phyloP scores from a whole-genome alignment of 1,140 invertebrate species.

The Pseudomyrmex pallidus region DNA sequence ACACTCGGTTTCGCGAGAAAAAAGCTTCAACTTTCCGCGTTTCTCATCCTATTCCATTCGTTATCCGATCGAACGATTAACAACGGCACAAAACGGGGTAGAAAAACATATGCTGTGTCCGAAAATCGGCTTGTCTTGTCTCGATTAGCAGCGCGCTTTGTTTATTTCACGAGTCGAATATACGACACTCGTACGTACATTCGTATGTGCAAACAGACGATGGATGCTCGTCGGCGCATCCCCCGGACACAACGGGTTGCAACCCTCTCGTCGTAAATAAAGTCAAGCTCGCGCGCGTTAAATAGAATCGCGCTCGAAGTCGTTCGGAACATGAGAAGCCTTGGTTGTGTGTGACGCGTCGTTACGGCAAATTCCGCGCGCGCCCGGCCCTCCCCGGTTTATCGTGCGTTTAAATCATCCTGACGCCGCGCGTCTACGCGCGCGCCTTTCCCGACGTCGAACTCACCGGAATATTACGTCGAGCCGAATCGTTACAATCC shows the following conservation, averaged over 20 bases:
- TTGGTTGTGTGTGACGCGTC: constrained; percentile 19
- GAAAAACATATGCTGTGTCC: no score
- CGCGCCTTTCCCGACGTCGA: constrained; percentile 12
- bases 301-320: constrained; percentile 34
- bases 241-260: constrained; percentile 5
- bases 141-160: no score
- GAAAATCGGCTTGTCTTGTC: no score
- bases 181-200: not conserved
- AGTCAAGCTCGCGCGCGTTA: constrained; percentile 54
- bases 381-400: constrained; percentile 4
- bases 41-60: no score
- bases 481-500: constrained; percentile 32
- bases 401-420: constrained; percentile 47
- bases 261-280: constrained; percentile 60
- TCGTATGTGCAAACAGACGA: constrained; percentile 9
- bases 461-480: constrained; percentile 29
- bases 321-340: not conserved
- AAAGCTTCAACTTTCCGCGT: no score
- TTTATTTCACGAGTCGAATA: no score
- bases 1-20: no score
- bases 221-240: constrained; percentile 14
- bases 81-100: no score
- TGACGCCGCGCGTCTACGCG: not conserved
- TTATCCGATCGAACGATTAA: no score
- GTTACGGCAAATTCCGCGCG: constrained; percentile 31